phyloP scores from a whole-genome alignment of 2,113 vertebrate species.

The Australoheros scitulus region DNA sequence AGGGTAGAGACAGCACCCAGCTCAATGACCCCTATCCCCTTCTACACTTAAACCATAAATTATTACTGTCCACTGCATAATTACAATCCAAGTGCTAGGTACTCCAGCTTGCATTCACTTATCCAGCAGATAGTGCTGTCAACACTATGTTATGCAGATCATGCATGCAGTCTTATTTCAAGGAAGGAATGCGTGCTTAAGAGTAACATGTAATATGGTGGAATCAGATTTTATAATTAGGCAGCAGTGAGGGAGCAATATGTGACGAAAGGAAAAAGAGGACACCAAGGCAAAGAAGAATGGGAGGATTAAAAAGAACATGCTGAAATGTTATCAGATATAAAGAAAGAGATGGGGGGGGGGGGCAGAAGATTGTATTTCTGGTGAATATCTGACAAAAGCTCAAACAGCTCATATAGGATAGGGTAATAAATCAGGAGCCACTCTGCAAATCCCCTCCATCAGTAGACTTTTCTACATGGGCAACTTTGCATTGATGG shows the following conservation, averaged over 20 bases:
- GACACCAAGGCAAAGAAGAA: conserved; percentile 12
- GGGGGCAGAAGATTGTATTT: conserved; percentile 34
- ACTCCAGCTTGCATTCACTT: conserved; percentile 22
- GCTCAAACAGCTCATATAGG: conserved; percentile 24
- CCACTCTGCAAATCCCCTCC: conserved; percentile 45
- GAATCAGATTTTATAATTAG: conserved; percentile 50
- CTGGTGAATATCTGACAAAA: conserved; percentile 46
- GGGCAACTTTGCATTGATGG: conserved; percentile 58
- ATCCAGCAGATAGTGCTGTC: conserved; percentile 26
- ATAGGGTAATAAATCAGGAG: conserved; percentile 62
- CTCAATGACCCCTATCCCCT: conserved; percentile 26
- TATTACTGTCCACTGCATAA: conserved; percentile 60
- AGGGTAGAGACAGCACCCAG: conserved; percentile 13
- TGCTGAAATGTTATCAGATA: conserved; percentile 53
- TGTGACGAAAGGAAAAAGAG: conserved; percentile 3
- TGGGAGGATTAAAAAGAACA: conserved; percentile 43
- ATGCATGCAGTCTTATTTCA: conserved; percentile 1
- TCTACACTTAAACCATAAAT: conserved; percentile 53
- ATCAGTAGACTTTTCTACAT: conserved; percentile 70
- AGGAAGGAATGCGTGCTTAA: conserved; percentile 1
- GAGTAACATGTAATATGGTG: conserved; percentile 20
- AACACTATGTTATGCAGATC: conserved; percentile 9
- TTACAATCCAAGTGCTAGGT: conserved; percentile 44
- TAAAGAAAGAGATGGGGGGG: conserved; percentile 26
- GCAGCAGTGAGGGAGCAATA: conserved; percentile 23